Evolutionary conservation across 2,888 invertebrate genomes (phyloP).

Genomic region (Elysia crispata): DNA sequence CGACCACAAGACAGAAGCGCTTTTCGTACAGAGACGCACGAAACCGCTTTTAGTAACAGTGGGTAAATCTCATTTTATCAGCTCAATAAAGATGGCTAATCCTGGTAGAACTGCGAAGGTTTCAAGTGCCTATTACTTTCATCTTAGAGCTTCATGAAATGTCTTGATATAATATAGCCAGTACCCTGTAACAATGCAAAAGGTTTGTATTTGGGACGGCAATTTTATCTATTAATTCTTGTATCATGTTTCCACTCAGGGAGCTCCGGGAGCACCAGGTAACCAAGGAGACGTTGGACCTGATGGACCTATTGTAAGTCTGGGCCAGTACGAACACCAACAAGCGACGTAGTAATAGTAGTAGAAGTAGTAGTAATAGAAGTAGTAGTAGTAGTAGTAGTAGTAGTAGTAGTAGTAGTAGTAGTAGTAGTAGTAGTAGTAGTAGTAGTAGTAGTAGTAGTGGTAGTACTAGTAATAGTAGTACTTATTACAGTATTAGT

Average conservation of each 20-base stretch:
- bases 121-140: no score
- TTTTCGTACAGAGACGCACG: no score
- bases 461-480: conserved; percentile 1
- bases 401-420: conserved; percentile 19
- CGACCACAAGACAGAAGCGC: no score
- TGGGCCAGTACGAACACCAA: background rate
- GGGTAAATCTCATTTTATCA: no score
- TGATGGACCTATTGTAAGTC: conserved; percentile 64
- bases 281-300: conserved; percentile 62
- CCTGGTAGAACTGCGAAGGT: no score
- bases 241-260: conserved; percentile 51
- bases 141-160: no score
- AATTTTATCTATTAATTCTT: no score
- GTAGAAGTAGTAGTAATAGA: conserved; percentile 9
- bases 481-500: background rate
- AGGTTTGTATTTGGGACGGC: no score
- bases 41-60: no score
- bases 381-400: conserved; percentile 17
- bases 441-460: conserved; percentile 19
- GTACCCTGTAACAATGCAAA: no score
- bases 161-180: no score
- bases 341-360: background rate
- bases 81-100: no score
- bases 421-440: conserved; percentile 19
- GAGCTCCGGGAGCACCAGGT: conserved; percentile 61